Conservation (phyloP, 2,888 invertebrate species). For the Amaurobius ferox region DNA sequence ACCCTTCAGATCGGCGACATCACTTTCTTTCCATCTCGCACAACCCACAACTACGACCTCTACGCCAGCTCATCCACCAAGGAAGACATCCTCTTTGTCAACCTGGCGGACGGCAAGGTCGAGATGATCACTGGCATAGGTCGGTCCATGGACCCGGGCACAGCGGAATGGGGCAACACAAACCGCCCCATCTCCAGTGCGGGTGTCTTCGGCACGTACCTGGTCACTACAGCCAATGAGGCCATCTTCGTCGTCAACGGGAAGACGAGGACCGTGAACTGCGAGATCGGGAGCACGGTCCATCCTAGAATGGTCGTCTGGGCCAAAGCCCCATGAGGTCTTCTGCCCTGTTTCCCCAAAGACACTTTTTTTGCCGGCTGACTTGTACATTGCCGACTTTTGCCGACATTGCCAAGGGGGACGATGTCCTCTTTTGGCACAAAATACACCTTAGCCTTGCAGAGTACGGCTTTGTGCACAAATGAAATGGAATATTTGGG, state of each 20-base stretch:
- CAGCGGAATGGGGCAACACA: conserved; percentile 81
- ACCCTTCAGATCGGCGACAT: conserved; percentile 85
- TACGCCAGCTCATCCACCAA: conserved; percentile 85
- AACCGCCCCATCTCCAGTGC: conserved; percentile 79
- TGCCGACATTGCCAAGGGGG: neutral
- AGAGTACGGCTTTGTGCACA: conserved; percentile 60
- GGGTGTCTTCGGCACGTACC: conserved; percentile 84
- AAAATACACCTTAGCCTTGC: conserved; percentile 59
- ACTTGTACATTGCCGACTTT: neutral
- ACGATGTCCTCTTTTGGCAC: neutral
- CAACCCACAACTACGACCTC: conserved; percentile 85
- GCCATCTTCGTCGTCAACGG: conserved; percentile 85
- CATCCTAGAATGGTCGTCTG: conserved; percentile 83
- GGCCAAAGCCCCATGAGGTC: conserved; percentile 79
- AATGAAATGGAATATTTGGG: neutral
- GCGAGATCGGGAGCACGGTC: conserved; percentile 84
- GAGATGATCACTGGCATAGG: conserved; percentile 87
- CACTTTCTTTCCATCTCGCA: conserved; percentile 85
- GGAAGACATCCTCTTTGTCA: conserved; percentile 85
- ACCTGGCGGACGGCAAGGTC: conserved; percentile 85
- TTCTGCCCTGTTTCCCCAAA: neutral
- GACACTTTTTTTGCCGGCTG: neutral
- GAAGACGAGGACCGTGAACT: conserved; percentile 84
- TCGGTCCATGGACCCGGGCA: conserved; percentile 63
- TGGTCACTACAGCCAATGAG: conserved; percentile 85